Base-by-base conservation (phyloP, 2,888 invertebrate genomes). In the Plagodis dolabraria region DNA sequence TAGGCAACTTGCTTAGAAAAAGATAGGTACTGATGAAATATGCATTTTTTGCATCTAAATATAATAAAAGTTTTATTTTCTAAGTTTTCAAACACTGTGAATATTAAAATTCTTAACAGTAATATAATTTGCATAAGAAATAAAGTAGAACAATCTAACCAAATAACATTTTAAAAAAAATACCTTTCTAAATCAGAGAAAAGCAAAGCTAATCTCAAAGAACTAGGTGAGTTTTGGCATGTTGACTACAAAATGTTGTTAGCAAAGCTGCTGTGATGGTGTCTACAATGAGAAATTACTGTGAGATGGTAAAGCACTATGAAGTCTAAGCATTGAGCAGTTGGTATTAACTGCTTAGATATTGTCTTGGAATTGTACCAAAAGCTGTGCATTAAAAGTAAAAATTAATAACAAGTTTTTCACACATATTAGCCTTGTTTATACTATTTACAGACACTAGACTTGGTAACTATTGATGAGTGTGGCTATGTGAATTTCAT, bases 381-480 rank as follows among this genome's bases (percentile, higher is more conserved):
- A 45, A 74, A 74, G 77, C 75, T 72, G 77, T 77, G 76, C 69
- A 69, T 65, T 59, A 64, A 61, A 35, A 58, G 69, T 67, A 61
- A 63, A n/a, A 67, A 63, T 46, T 50, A 12, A 49, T 36, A 35
- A 35, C 7, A 40, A 33, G 10, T 53, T 49, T 54, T 35, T 42
- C 6, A 46, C 43, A 40, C 38, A 53, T 33, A 47, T 42, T 45
- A 52, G 55, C 56, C 40, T 60, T 48, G 52, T 48, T 56, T 56
- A 60, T 34, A 52, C 52, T 52, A 54, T 53, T 46, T 5, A 45
- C 38, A 35, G 7, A 47, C n/a, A 43, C 34, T 34, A 42, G n/a
- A 50, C 50, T 42, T 38, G 10, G 40, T 6, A 7, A 36, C 8
- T 44, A 52, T 34, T 34, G 43, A 51, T 51, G 43, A 44, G 11